Evolutionary conservation across 2,888 invertebrate genomes (phyloP).

Genomic region (Neocrepidodera transversa): DNA sequence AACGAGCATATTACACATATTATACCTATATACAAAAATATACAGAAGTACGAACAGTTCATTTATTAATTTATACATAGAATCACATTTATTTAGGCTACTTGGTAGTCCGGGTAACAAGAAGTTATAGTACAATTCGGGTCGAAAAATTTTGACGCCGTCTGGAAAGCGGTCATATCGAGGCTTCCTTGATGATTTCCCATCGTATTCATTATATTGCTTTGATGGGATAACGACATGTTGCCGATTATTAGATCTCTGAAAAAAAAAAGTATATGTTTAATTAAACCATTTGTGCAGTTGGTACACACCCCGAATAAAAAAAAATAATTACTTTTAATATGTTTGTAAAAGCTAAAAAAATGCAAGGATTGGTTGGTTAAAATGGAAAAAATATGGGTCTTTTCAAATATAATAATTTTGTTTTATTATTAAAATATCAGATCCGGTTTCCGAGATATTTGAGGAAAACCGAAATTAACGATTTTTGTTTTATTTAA

Average conservation of each 20-base stretch:
- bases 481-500: no score
- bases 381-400: no score
- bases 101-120: conserved; percentile 58
- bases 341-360: no score
- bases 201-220: conserved; percentile 48
- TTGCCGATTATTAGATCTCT: conserved; percentile 58
- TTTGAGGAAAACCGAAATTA: no score
- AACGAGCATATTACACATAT: conserved; percentile 9
- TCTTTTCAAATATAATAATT: no score
- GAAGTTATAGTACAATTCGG: conserved; percentile 53
- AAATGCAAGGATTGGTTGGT: no score
- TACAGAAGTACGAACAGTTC: background rate
- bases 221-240: conserved; percentile 52
- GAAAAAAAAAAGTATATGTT: conserved; percentile 42
- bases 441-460: no score
- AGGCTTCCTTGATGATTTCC: conserved; percentile 51
- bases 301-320: no score
- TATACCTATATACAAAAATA: conserved; percentile 11
- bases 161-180: conserved; percentile 59
- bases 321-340: no score
- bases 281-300: no score
- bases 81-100: conserved; percentile 34
- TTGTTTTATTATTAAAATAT: no score
- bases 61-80: background rate
- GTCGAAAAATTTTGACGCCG: conserved; percentile 58